A percentile compares a stretch with the other conserved stretches of the same genome.
These are phyloP conservation scores for Pituophis catenifer DNA, from an alignment of 2,113 vertebrate species.

Conservation along the genomic window DNA sequence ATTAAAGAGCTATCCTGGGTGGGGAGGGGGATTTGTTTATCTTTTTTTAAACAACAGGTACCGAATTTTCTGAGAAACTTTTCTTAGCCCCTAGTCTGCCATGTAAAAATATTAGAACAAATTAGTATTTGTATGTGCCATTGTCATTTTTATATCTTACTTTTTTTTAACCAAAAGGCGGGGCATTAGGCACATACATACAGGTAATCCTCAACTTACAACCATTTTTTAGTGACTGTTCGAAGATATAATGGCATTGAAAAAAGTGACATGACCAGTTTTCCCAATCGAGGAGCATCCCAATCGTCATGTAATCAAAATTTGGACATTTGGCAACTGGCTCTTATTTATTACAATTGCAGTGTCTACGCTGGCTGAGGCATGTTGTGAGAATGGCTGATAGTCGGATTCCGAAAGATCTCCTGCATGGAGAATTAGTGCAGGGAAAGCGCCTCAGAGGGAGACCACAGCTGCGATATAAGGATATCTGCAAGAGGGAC, in stretches of 20 bases:
- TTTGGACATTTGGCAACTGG: no score
- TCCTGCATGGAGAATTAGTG: no score
- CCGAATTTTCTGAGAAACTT: conserved; percentile 9
- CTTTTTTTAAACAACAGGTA: background rate
- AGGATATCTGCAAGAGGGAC: no score
- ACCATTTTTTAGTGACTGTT: background rate
- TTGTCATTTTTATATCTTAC: background rate
- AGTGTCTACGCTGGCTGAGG: no score
- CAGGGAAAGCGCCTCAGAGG: no score
- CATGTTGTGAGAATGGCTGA: no score
- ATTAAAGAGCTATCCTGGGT: background rate
- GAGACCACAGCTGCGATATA: no score
- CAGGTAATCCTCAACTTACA: background rate
- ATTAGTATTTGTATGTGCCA: background rate
- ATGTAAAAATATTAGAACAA: background rate
- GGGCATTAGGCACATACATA: background rate
- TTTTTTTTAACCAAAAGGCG: background rate
- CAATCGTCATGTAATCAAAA: no score
- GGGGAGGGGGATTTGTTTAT: background rate
- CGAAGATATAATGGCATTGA: background rate
- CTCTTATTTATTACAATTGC: no score
- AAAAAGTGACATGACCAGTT: background rate
- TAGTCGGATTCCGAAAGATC: no score
- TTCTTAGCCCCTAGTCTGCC: conserved; percentile 29
- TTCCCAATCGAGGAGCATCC: background rate